Conservation (phyloP, 2,797 vertebrate genomes). For the Esox masquinongy region DNA sequence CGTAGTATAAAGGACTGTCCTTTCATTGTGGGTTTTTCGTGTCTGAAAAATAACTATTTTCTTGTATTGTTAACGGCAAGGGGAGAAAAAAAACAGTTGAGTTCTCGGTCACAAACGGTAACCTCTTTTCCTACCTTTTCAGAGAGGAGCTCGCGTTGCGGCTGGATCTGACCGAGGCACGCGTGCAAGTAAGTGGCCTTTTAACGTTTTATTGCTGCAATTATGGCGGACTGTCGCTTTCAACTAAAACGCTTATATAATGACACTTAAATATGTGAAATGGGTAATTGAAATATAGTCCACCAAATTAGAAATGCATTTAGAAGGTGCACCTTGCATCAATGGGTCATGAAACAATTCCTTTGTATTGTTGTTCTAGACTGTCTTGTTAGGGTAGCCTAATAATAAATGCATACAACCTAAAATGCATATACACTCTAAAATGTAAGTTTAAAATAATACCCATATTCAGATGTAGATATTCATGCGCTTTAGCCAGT, state of each 20-base stretch:
- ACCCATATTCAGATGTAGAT: not conserved
- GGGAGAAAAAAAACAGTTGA: conserved; percentile 59
- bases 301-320: not conserved
- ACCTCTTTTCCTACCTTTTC: conserved; percentile 55
- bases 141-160: conserved; percentile 98
- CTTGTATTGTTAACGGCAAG: conserved; percentile 68
- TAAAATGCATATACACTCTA: not conserved
- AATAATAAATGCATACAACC: not conserved
- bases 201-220: conserved; percentile 27
- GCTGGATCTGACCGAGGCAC: conserved; percentile 94
- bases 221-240: conserved; percentile 19
- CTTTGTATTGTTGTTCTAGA: not conserved
- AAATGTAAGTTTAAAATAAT: not conserved
- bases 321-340: not conserved
- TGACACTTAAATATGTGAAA: conserved; percentile 47
- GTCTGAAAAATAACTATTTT: conserved; percentile 35
- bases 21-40: conserved; percentile 49
- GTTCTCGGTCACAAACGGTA: conserved; percentile 50
- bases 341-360: not conserved
- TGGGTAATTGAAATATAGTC: not conserved
- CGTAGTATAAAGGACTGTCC: conserved; percentile 58
- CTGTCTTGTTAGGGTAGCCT: not conserved
- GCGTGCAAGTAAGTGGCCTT: conserved; percentile 90
- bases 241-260: conserved; percentile 28
- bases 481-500: not conserved